Base-by-base conservation (phyloP, 2,888 invertebrate species). In the Morpho helenor region DNA sequence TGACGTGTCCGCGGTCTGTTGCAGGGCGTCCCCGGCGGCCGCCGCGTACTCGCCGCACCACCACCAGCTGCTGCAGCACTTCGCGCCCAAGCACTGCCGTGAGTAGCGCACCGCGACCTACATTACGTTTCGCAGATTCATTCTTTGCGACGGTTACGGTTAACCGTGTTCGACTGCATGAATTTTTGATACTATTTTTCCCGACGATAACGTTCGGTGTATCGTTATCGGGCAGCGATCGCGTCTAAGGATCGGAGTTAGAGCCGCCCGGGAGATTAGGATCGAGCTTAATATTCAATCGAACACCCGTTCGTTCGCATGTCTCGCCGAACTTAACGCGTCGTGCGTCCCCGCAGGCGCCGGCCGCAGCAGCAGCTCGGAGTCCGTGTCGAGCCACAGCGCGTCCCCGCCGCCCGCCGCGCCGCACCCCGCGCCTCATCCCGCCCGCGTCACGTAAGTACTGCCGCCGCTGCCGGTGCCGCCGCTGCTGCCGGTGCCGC, bases 51-150 rank as follows among this genome's bases (percentile, higher is more conserved):
- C 85, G 65, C 81, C 84, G 75, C 86, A 82, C 68, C 88, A 88
- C 71, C 82, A 81, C 61, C 81, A 80, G 73, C 80, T 87, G 76
- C 79, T 84, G 77, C 77, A 77, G 66, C 84, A 84, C 67, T 76
- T 84, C 70, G 73, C 76, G 62, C 95, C 80, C 95, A 95, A 87
- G 94, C 95, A 49, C 94, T 93, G 73, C 95, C 82, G 95, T 95
- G 60, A 56, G 49, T 56, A 80, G n/a, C 10, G 55, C 16, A 31
- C 31, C 31, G 31, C 16, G 16, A 16, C 16, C 16, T 16, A 16
- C 16, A 16, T 16, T 16, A 16, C 16, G 16, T 16, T 16, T 16
- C 16, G 16, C 16, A 16, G 16, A 16, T 16, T 16, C 16, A 16
- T 16, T 16, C 1, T 16, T 16, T 16, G 16, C 16, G 16, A 16